A percentile compares a stretch with the other conserved stretches of the same genome.
These are phyloP conservation scores for Tenodera sinensis DNA, from an alignment of 2,888 invertebrate genomes.

Conservation along the genomic window DNA sequence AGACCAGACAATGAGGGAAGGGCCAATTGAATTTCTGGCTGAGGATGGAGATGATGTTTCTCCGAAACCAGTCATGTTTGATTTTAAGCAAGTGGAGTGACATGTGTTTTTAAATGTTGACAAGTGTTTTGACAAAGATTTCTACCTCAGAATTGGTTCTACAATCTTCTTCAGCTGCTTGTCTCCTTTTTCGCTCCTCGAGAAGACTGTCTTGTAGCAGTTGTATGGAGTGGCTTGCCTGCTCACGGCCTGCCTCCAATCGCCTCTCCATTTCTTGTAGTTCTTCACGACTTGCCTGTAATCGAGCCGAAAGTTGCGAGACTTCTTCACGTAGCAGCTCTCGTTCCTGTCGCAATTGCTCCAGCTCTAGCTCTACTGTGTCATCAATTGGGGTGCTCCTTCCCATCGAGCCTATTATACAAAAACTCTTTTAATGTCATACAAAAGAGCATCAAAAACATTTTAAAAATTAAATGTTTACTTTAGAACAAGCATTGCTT, in stretches of 20 bases:
- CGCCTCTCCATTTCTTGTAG: conserved; percentile 48
- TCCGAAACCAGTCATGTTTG: too few relatives aligned
- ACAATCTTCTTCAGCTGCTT: conserved; percentile 47
- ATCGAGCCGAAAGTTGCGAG: conserved; percentile 48
- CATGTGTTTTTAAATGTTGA: too few relatives aligned
- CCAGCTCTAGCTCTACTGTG: conserved; percentile 16
- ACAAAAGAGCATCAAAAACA: not conserved
- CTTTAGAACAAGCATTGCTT: conserved; percentile 7
- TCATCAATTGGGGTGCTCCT: conserved; percentile 1
- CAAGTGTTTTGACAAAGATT: too few relatives aligned
- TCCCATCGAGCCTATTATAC: not conserved
- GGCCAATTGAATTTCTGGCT: too few relatives aligned
- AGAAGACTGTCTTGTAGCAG: conserved; percentile 49
- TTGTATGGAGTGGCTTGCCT: conserved; percentile 44
- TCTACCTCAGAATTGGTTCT: conserved; percentile 46
- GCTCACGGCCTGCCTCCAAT: conserved; percentile 46
- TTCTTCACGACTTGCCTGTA: conserved; percentile 48
- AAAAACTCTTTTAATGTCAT: not conserved
- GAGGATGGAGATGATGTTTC: too few relatives aligned
- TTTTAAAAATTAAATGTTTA: conserved; percentile 10
- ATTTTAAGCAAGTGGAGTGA: too few relatives aligned
- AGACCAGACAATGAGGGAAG: too few relatives aligned
- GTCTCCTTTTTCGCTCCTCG: conserved; percentile 43
- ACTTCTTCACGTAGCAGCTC: conserved; percentile 57
- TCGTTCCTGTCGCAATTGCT: conserved; percentile 48